Base-by-base conservation (phyloP, 2,888 invertebrate species). In the Amorpha juglandis region DNA sequence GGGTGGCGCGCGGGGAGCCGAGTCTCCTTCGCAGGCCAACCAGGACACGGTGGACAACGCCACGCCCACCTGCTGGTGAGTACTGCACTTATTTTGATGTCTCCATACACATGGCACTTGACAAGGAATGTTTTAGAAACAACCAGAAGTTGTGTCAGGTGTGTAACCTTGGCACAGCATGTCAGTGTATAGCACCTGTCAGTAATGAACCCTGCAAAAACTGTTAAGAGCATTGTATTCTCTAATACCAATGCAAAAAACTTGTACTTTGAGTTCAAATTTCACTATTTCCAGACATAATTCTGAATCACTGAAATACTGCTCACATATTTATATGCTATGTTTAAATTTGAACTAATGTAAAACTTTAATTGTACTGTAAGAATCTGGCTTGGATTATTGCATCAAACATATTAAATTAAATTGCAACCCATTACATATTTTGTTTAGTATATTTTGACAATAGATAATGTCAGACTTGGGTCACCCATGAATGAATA, bases 11-110 rank as follows among this genome's bases (percentile, higher is more conserved):
- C 92, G 93, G 91, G 93, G 93, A 91, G 92, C 92, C 42, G 93
- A 92, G 92, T 92, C 92, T 92, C 92, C 93, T 91, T 90, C 92
- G 92, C 93, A 92, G 89, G 86, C 92, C 89, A 93, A 91, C 87
- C 93, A 92, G 79, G 91, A 92, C 87, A 91, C 92, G 78, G 91
- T 92, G 90, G 92, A 93, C 72, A 92, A 90, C 91, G 85, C 92
- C 84, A 90, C 92, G 80, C 91, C 91, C 85, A 90, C 90, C 83
- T 92, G 93, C 88, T 92, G 93, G 93, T 93, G 71, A 91, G 91
- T 89, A 12, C 45, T 35, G 42, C 51, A 42, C 58, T 11, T 12
- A n/a, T n/a, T 42, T 38, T 58, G 19, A 11, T 58, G 8, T 19
- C 16, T 42, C 27, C 52, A 27, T 6, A 52, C 58, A 38, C 19